These are phyloP conservation scores for Mycalesis mineus DNA, from an alignment of 2,888 invertebrate genomes.

Conservation along the genomic window DNA sequence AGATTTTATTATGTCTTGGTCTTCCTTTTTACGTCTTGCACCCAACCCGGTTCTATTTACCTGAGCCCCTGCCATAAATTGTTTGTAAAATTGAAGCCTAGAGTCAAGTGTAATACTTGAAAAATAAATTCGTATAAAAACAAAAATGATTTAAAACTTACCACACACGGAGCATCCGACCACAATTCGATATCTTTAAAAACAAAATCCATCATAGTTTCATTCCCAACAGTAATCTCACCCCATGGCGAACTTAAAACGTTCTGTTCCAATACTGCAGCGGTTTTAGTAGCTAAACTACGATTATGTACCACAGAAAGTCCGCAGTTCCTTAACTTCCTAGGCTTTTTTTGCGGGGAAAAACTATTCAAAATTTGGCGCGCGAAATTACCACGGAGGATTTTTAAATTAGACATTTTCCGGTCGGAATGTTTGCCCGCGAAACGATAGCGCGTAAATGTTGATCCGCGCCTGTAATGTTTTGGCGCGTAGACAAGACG, in stretches of 20 bases:
- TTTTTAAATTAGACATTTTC: constrained; percentile 68
- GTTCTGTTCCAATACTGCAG: constrained; percentile 52
- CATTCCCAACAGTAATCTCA: constrained; percentile 73
- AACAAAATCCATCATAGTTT: constrained; percentile 78
- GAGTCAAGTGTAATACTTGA: too few species aligned
- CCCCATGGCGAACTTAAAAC: constrained; percentile 66
- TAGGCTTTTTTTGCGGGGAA: constrained; percentile 39
- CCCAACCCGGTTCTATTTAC: too few species aligned
- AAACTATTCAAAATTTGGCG: constrained; percentile 53
- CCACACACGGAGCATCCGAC: constrained; percentile 80
- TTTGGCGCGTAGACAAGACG: constrained; percentile 59
- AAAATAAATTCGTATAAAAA: neutral
- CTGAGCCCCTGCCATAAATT: too few species aligned
- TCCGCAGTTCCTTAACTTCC: constrained; percentile 22
- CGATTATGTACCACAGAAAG: constrained; percentile 33
- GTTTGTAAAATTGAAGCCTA: too few species aligned
- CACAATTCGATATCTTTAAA: constrained; percentile 77
- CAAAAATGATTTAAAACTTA: constrained; percentile 67
- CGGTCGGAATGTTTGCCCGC: constrained; percentile 50
- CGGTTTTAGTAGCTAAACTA: constrained; percentile 53
- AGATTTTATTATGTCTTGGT: too few species aligned
- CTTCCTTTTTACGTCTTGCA: too few species aligned
- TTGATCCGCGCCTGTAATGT: constrained; percentile 36
- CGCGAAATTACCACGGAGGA: constrained; percentile 66
- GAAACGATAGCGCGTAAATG: constrained; percentile 52